phyloP scores from a whole-genome alignment of 2,888 invertebrate species.

The Tinea trinotella region DNA sequence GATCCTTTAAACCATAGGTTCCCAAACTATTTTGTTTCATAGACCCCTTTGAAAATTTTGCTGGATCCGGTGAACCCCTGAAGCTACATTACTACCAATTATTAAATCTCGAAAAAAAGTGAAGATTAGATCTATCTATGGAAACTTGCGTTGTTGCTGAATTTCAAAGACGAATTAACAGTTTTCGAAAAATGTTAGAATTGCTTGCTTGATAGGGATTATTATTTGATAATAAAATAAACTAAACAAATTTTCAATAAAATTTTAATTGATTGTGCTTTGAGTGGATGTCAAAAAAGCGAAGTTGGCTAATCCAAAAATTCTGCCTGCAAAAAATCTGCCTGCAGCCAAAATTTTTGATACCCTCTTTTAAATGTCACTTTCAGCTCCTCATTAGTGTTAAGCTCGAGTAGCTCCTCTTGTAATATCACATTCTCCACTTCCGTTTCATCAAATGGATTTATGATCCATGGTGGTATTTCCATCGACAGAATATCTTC shows the following conservation, averaged over 20 bases:
- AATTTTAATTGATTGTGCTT: slow-evolving; percentile 21
- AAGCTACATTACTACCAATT: slow-evolving; percentile 18
- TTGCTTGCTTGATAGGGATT: background rate
- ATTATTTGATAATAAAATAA: slow-evolving; percentile 24
- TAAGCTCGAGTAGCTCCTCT: slow-evolving; percentile 26
- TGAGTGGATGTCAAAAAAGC: background rate
- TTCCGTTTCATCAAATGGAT: slow-evolving; percentile 24
- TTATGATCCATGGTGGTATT: slow-evolving; percentile 24
- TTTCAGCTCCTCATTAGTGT: slow-evolving; percentile 25
- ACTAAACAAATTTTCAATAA: slow-evolving; percentile 22
- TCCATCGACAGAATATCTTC: slow-evolving; percentile 24
- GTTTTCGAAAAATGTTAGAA: slow-evolving; percentile 18
- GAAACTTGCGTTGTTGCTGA: slow-evolving; percentile 17
- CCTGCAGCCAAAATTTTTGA: slow-evolving; percentile 23
- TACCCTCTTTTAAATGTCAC: slow-evolving; percentile 23
- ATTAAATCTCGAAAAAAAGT: slow-evolving; percentile 17
- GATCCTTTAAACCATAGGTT: no score
- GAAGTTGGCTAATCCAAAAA: slow-evolving; percentile 21
- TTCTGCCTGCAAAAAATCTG: slow-evolving; percentile 25
- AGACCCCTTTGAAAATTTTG: slow-evolving; percentile 18
- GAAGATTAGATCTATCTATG: slow-evolving; percentile 19
- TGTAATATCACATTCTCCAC: slow-evolving; percentile 22
- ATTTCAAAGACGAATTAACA: slow-evolving; percentile 13
- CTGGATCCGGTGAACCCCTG: slow-evolving; percentile 17
- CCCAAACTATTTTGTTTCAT: slow-evolving; percentile 16